phyloP scores from a whole-genome alignment of 2,797 vertebrate genomes.

The Lindbergichthys nudifrons region DNA sequence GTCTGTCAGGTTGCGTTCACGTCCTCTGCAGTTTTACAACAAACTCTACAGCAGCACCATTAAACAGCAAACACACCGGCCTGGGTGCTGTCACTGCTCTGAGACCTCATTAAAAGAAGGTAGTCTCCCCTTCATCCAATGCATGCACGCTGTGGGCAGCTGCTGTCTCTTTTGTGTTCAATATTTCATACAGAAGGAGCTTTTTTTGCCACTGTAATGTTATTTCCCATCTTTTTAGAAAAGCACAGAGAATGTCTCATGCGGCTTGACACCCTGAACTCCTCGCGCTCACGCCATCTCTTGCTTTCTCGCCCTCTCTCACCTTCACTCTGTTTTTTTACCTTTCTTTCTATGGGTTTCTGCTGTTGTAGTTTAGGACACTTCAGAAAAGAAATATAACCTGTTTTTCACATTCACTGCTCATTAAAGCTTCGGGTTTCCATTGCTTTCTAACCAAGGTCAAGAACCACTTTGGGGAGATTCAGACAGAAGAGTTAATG shows the following conservation, averaged over 20 bases:
- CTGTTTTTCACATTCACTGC: not conserved
- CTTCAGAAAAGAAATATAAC: not conserved
- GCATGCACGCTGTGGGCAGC: slow-evolving; percentile 6
- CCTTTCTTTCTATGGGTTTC: not conserved
- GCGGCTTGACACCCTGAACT: not conserved
- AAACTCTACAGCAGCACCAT: not conserved
- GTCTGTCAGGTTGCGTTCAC: slow-evolving; percentile 11
- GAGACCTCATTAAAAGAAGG: slow-evolving; percentile 40
- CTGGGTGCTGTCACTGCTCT: slow-evolving; percentile 21
- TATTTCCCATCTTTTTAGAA: slow-evolving; percentile 10
- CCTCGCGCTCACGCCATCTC: not conserved
- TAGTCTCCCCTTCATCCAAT: slow-evolving; percentile 21
- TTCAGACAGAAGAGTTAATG: not conserved
- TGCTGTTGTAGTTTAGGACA: slow-evolving; percentile 4
- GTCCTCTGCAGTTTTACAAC: slow-evolving; percentile 26
- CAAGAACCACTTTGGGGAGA: not conserved
- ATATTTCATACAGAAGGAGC: slow-evolving; percentile 27
- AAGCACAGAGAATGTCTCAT: slow-evolving; percentile 2
- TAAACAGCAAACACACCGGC: not conserved
- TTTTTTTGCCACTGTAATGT: slow-evolving; percentile 18
- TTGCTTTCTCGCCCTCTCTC: not conserved
- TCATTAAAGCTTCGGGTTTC: not conserved
- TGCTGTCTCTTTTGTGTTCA: slow-evolving; percentile 19
- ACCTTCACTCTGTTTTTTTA: not conserved
- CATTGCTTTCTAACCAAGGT: slow-evolving; percentile 15